Evolutionary conservation across 2,113 vertebrate species (phyloP), one percentile per base, ranked within the genome.

Genomic region (Cynopterus brachyotis): DNA sequence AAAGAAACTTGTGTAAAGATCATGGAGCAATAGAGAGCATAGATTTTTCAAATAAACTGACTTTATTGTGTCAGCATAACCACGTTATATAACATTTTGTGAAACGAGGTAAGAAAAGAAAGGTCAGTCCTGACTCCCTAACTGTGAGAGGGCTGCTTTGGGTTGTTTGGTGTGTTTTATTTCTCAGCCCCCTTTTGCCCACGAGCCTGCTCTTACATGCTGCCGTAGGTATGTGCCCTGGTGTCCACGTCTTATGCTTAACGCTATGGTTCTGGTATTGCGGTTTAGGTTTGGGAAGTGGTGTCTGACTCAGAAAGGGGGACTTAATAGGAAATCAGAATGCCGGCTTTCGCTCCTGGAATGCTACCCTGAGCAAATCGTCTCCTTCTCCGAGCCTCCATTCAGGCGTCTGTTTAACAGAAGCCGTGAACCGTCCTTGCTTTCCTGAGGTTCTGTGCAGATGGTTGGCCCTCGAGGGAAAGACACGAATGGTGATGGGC

Each of bases 221-320:
- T 9, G 5, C 6, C 20, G 3, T 7, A 1, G 24, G 20, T 37
- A 0, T 3, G 37, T 0, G 24, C 17, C 5, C 13, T 0, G 11
- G 22, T 0, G 12, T 22, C 20, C 5, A 2, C 1, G 6, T 6
- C 28, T 28, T 9, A 9, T 1, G 32, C 11, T 30, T 50, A n/a
- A 12, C 2, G 0, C 2, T 6, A 2, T 0, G 16, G 20, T 6
- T 5, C 4, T 0, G 24, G 20, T 3, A 6, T 2, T 5, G 30
- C 19, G 40, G 32, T 66, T 24, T 20, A 17, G 35, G 30, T 37
- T 22, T 22, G 30, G 4, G 9, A 62, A n/a, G 28, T 11, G 19
- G 13, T 0, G 16, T 10, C 35, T 45, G 85, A 86, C 66, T 12
- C 20, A 26, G 60, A 28, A 4, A 11, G 53, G 10, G 35, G 47